Conservation (phyloP, 2,113 vertebrate species). For the Tachysurus fulvidraco region DNA sequence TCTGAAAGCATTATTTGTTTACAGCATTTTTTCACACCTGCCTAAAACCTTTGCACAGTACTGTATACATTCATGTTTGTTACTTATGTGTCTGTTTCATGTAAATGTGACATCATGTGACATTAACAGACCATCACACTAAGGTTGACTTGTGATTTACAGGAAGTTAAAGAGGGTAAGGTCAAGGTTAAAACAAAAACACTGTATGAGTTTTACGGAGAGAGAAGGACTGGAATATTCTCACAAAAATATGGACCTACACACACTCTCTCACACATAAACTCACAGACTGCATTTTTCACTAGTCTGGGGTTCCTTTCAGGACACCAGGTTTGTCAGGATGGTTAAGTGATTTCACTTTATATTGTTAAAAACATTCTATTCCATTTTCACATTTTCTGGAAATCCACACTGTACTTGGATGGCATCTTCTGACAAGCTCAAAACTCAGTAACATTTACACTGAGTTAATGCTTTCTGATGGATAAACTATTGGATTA, state of each 20-base stretch:
- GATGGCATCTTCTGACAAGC: not conserved
- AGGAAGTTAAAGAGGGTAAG: not conserved
- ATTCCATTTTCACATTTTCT: not conserved
- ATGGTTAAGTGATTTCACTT: conserved; percentile 2
- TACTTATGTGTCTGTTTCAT: not conserved
- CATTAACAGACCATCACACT: not conserved
- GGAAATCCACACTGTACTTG: conserved; percentile 2
- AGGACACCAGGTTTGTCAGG: conserved; percentile 5
- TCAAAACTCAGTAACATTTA: conserved; percentile 16
- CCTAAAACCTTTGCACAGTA: too few relatives aligned
- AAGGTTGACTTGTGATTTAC: not conserved
- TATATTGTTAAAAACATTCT: conserved; percentile 14
- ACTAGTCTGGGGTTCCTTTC: conserved; percentile 27
- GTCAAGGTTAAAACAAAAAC: not conserved
- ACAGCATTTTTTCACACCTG: too few relatives aligned
- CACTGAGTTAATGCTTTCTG: conserved; percentile 6
- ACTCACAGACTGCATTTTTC: not conserved
- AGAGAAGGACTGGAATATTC: not conserved
- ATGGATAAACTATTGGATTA: not conserved
- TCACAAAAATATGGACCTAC: not conserved
- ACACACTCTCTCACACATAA: not conserved
- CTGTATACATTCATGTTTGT: not conserved
- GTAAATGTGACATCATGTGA: not conserved
- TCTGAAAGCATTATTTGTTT: too few relatives aligned
- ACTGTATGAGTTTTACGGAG: not conserved